Conservation (phyloP, 2,888 invertebrate genomes). For the Caenorhabditis sp. region DNA sequence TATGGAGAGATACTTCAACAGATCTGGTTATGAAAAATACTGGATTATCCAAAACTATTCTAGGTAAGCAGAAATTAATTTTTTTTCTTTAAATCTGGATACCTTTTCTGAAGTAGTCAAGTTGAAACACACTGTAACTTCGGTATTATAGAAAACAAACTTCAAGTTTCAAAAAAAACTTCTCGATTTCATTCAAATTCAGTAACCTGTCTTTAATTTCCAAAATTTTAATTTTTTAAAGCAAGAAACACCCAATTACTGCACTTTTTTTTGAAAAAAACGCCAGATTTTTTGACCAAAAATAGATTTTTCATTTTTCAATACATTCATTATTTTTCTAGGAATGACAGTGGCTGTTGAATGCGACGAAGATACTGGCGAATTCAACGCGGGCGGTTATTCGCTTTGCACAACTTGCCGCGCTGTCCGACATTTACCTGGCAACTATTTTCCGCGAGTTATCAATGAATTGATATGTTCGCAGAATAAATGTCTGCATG, state of each 20-base stretch:
- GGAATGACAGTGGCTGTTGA: slow-evolving; percentile 58
- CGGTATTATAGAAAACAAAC: no score
- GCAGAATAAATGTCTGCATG: slow-evolving; percentile 46
- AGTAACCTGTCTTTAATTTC: no score
- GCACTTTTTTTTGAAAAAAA: no score
- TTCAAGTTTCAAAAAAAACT: no score
- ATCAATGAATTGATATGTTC: slow-evolving; percentile 57
- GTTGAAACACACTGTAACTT: no score
- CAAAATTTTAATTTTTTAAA: no score
- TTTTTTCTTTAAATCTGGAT: no score
- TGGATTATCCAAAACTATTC: slow-evolving; percentile 32
- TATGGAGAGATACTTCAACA: slow-evolving; percentile 17
- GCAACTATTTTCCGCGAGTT: slow-evolving; percentile 53
- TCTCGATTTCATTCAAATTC: no score
- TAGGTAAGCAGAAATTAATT: slow-evolving; percentile 12
- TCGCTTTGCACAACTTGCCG: slow-evolving; percentile 49
- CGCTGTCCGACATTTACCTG: slow-evolving; percentile 50
- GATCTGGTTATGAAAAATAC: slow-evolving; percentile 30
- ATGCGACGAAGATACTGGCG: slow-evolving; percentile 45
- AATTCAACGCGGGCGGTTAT: slow-evolving; percentile 36
- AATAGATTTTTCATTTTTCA: no score
- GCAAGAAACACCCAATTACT: no score
- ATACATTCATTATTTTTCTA: slow-evolving; percentile 13
- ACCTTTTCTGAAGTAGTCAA: no score
- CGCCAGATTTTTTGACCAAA: no score